Evolutionary conservation across 2,888 invertebrate genomes (phyloP), one percentile per base, ranked within the genome.

Genomic region (Conops quadrifasciatus): DNA sequence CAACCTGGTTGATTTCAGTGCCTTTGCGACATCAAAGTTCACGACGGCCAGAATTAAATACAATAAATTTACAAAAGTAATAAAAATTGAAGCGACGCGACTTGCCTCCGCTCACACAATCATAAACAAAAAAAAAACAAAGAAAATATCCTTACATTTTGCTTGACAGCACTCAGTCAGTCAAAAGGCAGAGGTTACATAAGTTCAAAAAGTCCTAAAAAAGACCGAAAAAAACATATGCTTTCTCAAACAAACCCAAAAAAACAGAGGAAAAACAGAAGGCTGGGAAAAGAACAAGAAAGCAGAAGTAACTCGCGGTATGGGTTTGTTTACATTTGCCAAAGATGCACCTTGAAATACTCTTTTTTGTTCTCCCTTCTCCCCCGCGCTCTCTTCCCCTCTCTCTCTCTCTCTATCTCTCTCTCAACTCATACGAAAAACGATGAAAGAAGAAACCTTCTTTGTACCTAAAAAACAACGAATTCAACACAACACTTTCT

Each of bases 21-120:
- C 47, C 65, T 58, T 47, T 49, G 63, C 56, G 64, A 80, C 80
- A 79, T 80, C 80, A 80, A 80, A 81, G 81, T 78, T 78, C 80
- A 80, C 36, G 36, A 9, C 36, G 36, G 21, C 19, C 19, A 24
- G 19, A 53, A 53, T 21, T 53, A 53, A 53, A 53, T 53, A n/a
- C 53, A 53, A 74, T 80, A 80, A 80, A 80, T 77, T 75, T 67
- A 74, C 70, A 74, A 75, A 19, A 24, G 47, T 36, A 53, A 56
- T 56, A 30, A 66, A 66, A 36, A 9, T 26, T 65, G 21, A 36
- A 36, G 36, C 36, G 9, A 9, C 36, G 4, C 36, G 36, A 36
- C 36, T 9, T 36, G 36, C 36, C 36, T 36, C 9, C 36, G 36
- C 36, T 36, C 26, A 65, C 26, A 65, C 3, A 36, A 36, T 36